Conservation (phyloP, 2,888 invertebrate genomes). For the Serrognathus titanus region DNA sequence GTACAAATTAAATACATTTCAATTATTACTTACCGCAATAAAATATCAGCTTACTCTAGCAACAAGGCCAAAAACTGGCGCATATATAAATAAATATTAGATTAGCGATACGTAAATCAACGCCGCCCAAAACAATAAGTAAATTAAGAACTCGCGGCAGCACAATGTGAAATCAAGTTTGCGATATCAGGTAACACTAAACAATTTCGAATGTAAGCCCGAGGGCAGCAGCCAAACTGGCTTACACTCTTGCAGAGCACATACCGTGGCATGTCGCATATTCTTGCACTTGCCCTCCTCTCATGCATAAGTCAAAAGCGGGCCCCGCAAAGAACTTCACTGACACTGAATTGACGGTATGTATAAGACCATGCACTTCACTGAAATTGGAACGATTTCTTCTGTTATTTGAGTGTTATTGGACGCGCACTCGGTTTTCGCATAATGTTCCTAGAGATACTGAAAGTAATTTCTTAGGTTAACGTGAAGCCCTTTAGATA, state of each 20-base stretch:
- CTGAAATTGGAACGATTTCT: background rate
- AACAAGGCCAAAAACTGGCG: too few species aligned
- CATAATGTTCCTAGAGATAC: slow-evolving; percentile 2
- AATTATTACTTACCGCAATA: too few species aligned
- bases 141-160: background rate
- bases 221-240: slow-evolving; percentile 19
- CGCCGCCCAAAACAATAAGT: too few species aligned
- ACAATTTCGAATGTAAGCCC: slow-evolving; percentile 10
- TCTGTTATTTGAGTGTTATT: too few species aligned
- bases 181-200: slow-evolving; percentile 3
- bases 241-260: slow-evolving; percentile 21
- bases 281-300: slow-evolving; percentile 27
- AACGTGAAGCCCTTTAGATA: background rate
- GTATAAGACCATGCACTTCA: background rate
- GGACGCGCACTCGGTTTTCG: background rate
- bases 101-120: too few species aligned
- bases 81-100: too few species aligned
- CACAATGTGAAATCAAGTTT: slow-evolving; percentile 1
- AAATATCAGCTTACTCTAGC: too few species aligned
- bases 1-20: too few species aligned
- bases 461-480: slow-evolving; percentile 1
- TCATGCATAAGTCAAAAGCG: slow-evolving; percentile 30
- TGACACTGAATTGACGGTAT: slow-evolving; percentile 3
- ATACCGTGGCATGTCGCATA: slow-evolving; percentile 33
- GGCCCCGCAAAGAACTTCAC: slow-evolving; percentile 5